Evolutionary conservation across 2,113 vertebrate genomes (phyloP).

Genomic region (Myodes glareolus): DNA sequence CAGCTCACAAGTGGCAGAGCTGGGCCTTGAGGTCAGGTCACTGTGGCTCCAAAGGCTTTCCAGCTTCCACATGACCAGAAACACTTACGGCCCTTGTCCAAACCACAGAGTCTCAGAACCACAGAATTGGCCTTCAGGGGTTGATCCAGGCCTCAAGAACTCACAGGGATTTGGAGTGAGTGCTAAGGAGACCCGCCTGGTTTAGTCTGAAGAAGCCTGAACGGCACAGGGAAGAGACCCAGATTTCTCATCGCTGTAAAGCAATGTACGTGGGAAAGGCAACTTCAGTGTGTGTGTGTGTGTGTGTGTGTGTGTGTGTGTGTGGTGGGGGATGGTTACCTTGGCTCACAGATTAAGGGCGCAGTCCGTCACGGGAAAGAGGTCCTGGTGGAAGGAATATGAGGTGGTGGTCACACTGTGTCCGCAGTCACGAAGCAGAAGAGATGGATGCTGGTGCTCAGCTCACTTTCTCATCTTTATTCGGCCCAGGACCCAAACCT

Average conservation of each 20-base stretch:
- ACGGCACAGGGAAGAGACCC: not conserved
- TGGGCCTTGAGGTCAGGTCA: not conserved
- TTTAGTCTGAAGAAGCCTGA: not conserved
- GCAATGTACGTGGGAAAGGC: not conserved
- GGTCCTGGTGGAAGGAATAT: not conserved
- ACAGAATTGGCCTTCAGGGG: not conserved
- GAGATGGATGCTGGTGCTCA: not conserved
- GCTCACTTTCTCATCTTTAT: not conserved
- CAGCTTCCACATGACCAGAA: not conserved
- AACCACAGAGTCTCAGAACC: not conserved
- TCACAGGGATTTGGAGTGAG: not conserved
- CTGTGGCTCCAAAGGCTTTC: not conserved
- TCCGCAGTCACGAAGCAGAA: not conserved
- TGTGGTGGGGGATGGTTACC: not conserved
- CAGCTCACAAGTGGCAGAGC: not conserved
- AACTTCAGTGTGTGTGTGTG: not conserved
- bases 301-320: too few relatives aligned
- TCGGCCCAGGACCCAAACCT: not conserved
- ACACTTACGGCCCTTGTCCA: not conserved
- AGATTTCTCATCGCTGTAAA: not conserved
- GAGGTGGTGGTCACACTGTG: not conserved
- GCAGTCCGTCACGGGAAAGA: not conserved
- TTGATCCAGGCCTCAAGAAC: not conserved
- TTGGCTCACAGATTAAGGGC: not conserved
- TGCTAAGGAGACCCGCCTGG: not conserved